Percentiles rank a stretch among this genome's conserved stretches.
phyloP scores from a whole-genome alignment of 2,113 vertebrate genomes.

The Merops nubicus region DNA sequence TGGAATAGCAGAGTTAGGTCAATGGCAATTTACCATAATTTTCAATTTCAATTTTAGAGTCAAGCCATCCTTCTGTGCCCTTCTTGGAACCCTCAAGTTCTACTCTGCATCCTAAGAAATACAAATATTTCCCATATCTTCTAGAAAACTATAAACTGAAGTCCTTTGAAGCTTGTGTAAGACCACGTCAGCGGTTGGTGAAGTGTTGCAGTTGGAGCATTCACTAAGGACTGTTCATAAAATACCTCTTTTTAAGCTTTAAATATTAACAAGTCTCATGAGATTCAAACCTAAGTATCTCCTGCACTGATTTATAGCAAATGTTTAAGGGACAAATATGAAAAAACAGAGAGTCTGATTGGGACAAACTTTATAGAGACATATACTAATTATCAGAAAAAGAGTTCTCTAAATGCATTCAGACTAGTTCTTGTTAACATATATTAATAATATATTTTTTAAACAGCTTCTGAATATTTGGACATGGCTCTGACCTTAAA shows the following conservation, averaged over 20 bases:
- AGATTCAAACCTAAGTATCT: slow-evolving; percentile 30
- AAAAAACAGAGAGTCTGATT: not conserved
- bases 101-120: not conserved
- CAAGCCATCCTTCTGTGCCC: not conserved
- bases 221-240: slow-evolving; percentile 38
- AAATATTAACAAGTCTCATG: slow-evolving; percentile 20
- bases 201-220: slow-evolving; percentile 28
- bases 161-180: slow-evolving; percentile 18
- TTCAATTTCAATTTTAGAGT: not conserved
- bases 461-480: not conserved
- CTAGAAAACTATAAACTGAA: slow-evolving; percentile 12
- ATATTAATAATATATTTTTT: not conserved
- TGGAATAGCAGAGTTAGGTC: not conserved
- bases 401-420: not conserved
- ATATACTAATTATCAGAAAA: not conserved
- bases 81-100: not conserved
- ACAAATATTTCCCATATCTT: not conserved
- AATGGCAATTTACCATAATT: not conserved
- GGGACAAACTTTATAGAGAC: not conserved
- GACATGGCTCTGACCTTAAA: not conserved
- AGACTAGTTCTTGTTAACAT: not conserved
- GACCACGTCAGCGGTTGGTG: slow-evolving; percentile 9
- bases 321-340: not conserved
- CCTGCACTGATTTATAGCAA: not conserved
- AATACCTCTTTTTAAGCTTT: slow-evolving; percentile 29